phyloP scores from a whole-genome alignment of 2,113 vertebrate genomes.

The Diadophis punctatus region DNA sequence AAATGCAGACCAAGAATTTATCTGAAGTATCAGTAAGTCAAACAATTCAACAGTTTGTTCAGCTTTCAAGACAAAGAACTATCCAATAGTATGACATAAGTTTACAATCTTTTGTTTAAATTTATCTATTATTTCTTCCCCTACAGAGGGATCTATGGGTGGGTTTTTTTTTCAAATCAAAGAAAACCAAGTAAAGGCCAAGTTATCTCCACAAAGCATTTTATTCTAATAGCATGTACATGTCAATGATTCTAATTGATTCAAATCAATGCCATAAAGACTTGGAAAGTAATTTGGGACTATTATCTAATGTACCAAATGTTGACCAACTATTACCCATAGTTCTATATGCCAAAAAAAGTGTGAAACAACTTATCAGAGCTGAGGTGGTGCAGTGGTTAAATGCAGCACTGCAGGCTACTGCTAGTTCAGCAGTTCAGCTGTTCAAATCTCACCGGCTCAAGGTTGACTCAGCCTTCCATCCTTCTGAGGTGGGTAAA shows the following conservation, averaged over 20 bases:
- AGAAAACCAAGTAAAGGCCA: not conserved
- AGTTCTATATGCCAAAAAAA: not conserved
- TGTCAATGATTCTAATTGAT: not conserved
- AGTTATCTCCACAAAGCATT: not conserved
- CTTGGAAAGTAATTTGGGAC: not conserved
- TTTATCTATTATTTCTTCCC: not conserved
- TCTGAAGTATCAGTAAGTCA: conserved; percentile 13
- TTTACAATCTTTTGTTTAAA: not conserved
- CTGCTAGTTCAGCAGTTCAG: no score
- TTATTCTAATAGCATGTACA: not conserved
- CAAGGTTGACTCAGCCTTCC: no score
- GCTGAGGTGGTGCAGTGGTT: no score
- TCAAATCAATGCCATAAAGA: not conserved
- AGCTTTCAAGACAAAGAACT: not conserved
- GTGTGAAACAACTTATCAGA: not conserved
- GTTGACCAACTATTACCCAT: not conserved
- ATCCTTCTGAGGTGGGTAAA: no score
- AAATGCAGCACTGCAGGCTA: no score
- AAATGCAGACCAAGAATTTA: conserved; percentile 17
- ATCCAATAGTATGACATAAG: not conserved
- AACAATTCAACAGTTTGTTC: not conserved
- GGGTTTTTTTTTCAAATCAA: not conserved
- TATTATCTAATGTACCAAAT: not conserved
- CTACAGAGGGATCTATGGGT: not conserved
- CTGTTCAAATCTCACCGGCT: no score